Conservation (phyloP, 1,140 invertebrate species). For the Halesus radiatus region DNA sequence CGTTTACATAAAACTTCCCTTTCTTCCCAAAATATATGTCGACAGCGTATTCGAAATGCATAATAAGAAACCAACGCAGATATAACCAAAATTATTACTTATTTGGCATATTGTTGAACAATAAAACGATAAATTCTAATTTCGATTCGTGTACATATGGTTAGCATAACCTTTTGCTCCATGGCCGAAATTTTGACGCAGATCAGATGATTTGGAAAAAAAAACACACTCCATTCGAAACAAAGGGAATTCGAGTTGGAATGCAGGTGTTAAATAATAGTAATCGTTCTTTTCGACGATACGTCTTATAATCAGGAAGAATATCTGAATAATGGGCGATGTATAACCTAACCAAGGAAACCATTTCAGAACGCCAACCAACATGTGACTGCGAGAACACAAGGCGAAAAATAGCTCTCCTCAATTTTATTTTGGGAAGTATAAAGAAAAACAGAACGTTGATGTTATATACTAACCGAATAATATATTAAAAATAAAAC, state of each 20-base stretch:
- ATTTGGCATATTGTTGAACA: not conserved
- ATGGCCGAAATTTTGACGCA: slow-evolving; percentile 35
- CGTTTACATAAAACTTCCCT: not conserved
- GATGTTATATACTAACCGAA: slow-evolving; percentile 35
- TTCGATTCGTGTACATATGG: slow-evolving; percentile 12
- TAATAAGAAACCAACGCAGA: not conserved
- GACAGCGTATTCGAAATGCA: not conserved
- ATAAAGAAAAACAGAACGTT: slow-evolving; percentile 16
- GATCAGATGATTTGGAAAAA: slow-evolving; percentile 35
- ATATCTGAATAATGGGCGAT: slow-evolving; percentile 6
- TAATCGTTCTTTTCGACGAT: not conserved
- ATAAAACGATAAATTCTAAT: not conserved
- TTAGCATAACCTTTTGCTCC: slow-evolving; percentile 9
- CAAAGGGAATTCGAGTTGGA: not conserved
- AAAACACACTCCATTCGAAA: not conserved
- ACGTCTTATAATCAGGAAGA: not conserved
- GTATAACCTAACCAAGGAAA: slow-evolving; percentile 32
- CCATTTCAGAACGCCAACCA: slow-evolving; percentile 42
- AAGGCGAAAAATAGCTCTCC: slow-evolving; percentile 43
- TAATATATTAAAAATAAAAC: slow-evolving; percentile 6
- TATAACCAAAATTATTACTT: not conserved
- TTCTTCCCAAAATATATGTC: not conserved
- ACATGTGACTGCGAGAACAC: slow-evolving; percentile 46
- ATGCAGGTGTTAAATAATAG: not conserved
- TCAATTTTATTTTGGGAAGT: slow-evolving; percentile 36